phyloP scores from a whole-genome alignment of 2,113 vertebrate species.

The Trachemys scripta region DNA sequence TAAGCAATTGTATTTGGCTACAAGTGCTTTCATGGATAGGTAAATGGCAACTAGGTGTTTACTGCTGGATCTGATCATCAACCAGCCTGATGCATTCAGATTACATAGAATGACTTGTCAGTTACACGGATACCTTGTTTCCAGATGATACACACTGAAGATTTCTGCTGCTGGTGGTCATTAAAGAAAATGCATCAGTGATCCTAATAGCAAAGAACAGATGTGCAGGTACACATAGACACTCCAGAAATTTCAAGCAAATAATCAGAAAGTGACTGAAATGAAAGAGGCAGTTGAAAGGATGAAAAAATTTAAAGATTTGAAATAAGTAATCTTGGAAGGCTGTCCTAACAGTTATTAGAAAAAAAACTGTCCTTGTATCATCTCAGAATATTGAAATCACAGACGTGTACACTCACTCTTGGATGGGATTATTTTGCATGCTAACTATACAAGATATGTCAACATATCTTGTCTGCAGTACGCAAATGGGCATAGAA shows the following conservation, averaged over 20 bases:
- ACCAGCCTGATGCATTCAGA: neutral
- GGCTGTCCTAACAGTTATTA: neutral
- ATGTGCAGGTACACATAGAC: neutral
- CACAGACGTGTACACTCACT: accelerated
- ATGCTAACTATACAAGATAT: neutral
- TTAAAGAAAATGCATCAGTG: neutral
- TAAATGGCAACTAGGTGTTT: neutral
- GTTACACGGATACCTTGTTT: neutral
- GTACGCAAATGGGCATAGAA: neutral
- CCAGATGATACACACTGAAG: neutral
- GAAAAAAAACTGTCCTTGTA: neutral
- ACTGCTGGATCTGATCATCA: neutral
- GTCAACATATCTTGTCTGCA: neutral
- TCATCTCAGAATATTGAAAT: neutral
- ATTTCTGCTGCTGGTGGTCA: neutral
- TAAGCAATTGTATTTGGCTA: neutral
- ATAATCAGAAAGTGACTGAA: neutral
- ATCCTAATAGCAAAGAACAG: neutral
- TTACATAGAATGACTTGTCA: neutral
- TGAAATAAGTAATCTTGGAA: neutral
- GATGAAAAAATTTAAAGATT: neutral
- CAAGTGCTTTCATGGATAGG: neutral
- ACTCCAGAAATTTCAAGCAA: neutral
- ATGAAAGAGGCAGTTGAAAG: neutral
- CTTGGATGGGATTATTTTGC: neutral